These are phyloP conservation scores for Eriocheir sinensis DNA, from an alignment of 1,140 invertebrate genomes.

Conservation along the genomic window DNA sequence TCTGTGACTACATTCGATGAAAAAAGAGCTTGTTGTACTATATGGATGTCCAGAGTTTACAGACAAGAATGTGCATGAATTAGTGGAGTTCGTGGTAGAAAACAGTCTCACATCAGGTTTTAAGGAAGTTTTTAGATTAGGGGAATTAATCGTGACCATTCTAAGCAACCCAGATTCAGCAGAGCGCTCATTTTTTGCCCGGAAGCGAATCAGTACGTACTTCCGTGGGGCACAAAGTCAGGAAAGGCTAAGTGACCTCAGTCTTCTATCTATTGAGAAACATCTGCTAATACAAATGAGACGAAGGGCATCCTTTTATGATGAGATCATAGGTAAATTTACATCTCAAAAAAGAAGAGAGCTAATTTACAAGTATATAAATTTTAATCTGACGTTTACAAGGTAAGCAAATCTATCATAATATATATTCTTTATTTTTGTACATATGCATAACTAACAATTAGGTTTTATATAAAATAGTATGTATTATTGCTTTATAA, in stretches of 20 bases:
- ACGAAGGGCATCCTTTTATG: slow-evolving; percentile 29
- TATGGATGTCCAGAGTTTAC: slow-evolving; percentile 45
- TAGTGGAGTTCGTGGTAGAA: slow-evolving; percentile 42
- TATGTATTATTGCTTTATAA: too few relatives aligned
- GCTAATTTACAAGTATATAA: too few relatives aligned
- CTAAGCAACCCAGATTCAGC: slow-evolving; percentile 48
- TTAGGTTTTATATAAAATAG: not conserved
- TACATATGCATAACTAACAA: not conserved
- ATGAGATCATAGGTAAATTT: slow-evolving; percentile 41
- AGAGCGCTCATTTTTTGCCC: slow-evolving; percentile 36
- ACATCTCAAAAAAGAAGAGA: slow-evolving; percentile 50
- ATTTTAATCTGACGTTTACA: too few relatives aligned
- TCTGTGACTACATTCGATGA: slow-evolving; percentile 57
- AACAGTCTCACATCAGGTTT: slow-evolving; percentile 29
- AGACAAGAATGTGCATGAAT: not conserved
- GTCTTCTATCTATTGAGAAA: slow-evolving; percentile 50
- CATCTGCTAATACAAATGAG: not conserved
- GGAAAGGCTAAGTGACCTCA: slow-evolving; percentile 48
- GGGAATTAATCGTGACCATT: slow-evolving; percentile 31
- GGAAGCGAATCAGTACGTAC: slow-evolving; percentile 6
- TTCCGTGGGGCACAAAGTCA: slow-evolving; percentile 32
- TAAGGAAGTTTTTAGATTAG: slow-evolving; percentile 44
- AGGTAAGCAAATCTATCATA: not conserved
- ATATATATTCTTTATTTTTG: not conserved
- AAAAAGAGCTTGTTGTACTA: slow-evolving; percentile 36